Evolutionary conservation across 2,888 invertebrate species (phyloP), one percentile per base, ranked within the genome.

Genomic region (Brachypalpus laphriformis): DNA sequence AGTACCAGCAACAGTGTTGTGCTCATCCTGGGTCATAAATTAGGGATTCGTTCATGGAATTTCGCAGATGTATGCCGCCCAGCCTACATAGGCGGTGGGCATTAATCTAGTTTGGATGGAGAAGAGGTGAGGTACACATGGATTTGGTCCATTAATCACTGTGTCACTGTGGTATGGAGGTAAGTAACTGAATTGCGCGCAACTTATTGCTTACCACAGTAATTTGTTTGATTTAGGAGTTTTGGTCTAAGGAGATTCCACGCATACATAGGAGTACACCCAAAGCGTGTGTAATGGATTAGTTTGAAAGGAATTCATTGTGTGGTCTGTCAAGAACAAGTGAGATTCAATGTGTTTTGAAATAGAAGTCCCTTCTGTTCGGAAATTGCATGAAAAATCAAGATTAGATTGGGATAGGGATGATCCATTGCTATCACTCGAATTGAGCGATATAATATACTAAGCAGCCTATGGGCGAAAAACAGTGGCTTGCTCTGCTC

Each of bases 151-250:
- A 86, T 86, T 74, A 86, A 86, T 86, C 86, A 86, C 82, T 22
- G 28, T 86, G 86, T 82, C 86, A 72, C 66, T 72, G 70, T 34
- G 18, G 42, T 9, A 65, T 45, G 72, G 34, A 49, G 63, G 47
- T 51, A 11, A 25, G 71, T 66, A 76, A 56, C 76, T 82, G 76
- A 28, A 76, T 68, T 76, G n/a, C 28, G 72, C 63, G 82, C 75
- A 86, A 81, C 51, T 57, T 37, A 51, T 28, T 6, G 31, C 25
- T 47, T 42, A 74, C 22, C 65, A 45, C 49, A 65, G 61, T 76
- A 81, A 81, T 85, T 85, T 76, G 81, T 81, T 81, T 85, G 81
- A 85, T 85, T 85, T 81, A 81, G 65, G 85, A 61, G 75, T 66
- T 70, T 18, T 34, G 34, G 22, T 31, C 28, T 71, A 49, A 63